A percentile compares a stretch with the other conserved stretches of the same genome.
phyloP scores from a whole-genome alignment of 1,140 invertebrate species.

The Drosophila lacteicornis region DNA sequence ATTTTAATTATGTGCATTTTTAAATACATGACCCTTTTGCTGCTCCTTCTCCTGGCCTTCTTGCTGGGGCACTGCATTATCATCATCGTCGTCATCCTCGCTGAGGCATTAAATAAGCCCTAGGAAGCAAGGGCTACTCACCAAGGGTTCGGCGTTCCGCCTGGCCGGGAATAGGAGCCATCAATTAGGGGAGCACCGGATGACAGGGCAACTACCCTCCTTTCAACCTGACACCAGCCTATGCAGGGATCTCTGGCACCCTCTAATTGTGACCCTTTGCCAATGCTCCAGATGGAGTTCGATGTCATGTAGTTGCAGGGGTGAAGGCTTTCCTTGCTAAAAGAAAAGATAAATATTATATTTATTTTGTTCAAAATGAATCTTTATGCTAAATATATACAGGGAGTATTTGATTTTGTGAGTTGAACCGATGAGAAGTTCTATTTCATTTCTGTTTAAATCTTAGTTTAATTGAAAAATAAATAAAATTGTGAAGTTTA shows the following conservation, averaged over 20 bases:
- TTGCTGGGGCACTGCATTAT: slow-evolving; percentile 25
- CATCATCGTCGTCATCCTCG: slow-evolving; percentile 23
- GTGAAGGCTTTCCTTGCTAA: not conserved
- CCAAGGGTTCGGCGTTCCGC: slow-evolving; percentile 21
- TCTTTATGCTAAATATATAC: no score
- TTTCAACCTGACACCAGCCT: not conserved
- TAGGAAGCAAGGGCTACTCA: not conserved
- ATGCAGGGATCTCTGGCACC: no score
- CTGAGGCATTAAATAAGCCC: slow-evolving; percentile 53
- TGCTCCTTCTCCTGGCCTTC: not conserved
- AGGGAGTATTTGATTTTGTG: no score
- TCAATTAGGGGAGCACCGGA: slow-evolving; percentile 28
- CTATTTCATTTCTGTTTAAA: no score
- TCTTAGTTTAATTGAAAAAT: no score
- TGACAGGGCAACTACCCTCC: slow-evolving; percentile 8
- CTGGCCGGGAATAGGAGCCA: slow-evolving; percentile 14
- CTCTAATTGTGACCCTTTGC: not conserved
- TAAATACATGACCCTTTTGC: slow-evolving; percentile 48
- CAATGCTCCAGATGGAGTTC: slow-evolving; percentile 22
- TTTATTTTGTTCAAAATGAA: no score
- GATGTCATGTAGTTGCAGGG: slow-evolving; percentile 26
- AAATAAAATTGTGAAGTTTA: no score
- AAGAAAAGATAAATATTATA: no score
- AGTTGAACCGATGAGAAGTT: no score
- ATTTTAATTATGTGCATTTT: slow-evolving; percentile 64